These are phyloP conservation scores for Carpatolechia fugitivella DNA, from an alignment of 2,888 invertebrate species.

Conservation along the genomic window DNA sequence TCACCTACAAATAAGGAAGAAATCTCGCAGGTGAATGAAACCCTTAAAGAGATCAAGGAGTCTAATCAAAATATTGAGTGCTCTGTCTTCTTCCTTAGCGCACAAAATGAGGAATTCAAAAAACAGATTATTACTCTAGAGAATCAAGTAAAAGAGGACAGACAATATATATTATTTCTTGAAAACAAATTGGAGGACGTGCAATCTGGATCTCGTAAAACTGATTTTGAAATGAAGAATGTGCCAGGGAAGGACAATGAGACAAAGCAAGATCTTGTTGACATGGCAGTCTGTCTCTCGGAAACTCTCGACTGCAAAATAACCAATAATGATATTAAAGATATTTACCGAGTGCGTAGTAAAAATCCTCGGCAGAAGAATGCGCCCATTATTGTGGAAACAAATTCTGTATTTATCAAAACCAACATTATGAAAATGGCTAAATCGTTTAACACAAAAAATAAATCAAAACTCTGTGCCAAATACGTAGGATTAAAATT, in stretches of 20 bases:
- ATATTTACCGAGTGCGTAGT: slow-evolving; percentile 1
- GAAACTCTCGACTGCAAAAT: not conserved
- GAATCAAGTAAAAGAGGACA: not conserved
- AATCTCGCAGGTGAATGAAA: too few species aligned
- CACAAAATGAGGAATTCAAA: too few species aligned
- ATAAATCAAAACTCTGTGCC: slow-evolving; percentile 1
- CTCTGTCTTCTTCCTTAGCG: too few species aligned
- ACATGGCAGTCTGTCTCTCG: not conserved
- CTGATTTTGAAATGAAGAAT: not conserved
- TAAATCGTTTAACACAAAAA: not conserved
- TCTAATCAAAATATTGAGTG: too few species aligned
- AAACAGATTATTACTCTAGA: too few species aligned
- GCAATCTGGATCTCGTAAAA: not conserved
- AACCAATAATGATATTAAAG: slow-evolving; percentile 3
- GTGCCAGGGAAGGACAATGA: not conserved
- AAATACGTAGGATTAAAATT: slow-evolving; percentile 4
- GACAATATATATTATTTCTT: not conserved
- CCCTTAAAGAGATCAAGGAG: too few species aligned
- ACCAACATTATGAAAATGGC: not conserved
- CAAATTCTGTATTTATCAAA: not conserved
- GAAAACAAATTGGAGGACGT: not conserved
- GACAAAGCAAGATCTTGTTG: not conserved
- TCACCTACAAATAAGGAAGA: too few species aligned
- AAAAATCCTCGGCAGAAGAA: not conserved
- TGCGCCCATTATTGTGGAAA: slow-evolving; percentile 8